Conservation (phyloP, 2,113 vertebrate species). For the Carollia perspicillata region DNA sequence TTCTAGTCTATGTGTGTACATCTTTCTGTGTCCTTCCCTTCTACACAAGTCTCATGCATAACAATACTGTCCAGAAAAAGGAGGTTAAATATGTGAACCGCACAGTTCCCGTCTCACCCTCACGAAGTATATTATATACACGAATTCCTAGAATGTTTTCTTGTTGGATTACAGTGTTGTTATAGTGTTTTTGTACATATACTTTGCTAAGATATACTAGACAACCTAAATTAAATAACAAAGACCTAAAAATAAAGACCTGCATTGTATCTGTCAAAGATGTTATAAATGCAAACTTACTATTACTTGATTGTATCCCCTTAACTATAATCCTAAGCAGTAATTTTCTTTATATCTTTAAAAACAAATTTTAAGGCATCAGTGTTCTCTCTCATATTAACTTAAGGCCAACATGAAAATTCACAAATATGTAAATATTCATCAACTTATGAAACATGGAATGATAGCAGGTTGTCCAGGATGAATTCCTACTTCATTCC, state of each 20-base stretch:
- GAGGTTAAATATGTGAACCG: neutral
- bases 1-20: neutral
- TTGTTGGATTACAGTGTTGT: neutral
- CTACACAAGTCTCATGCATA: neutral
- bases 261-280: neutral
- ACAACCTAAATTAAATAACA: neutral
- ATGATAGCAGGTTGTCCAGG: neutral
- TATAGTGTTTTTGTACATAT: neutral
- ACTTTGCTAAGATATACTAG: neutral
- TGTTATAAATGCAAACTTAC: neutral
- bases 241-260: neutral
- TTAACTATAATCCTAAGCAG: neutral
- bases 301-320: neutral
- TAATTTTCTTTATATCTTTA: neutral
- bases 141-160: neutral
- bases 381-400: neutral
- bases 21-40: neutral
- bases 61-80: neutral
- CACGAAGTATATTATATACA: neutral
- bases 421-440: neutral
- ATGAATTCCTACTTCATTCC: neutral
- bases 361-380: neutral
- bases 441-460: neutral
- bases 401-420: neutral
- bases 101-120: neutral